Evolutionary conservation across 2,888 invertebrate species (phyloP).

Genomic region (Drosophila prostipennis): DNA sequence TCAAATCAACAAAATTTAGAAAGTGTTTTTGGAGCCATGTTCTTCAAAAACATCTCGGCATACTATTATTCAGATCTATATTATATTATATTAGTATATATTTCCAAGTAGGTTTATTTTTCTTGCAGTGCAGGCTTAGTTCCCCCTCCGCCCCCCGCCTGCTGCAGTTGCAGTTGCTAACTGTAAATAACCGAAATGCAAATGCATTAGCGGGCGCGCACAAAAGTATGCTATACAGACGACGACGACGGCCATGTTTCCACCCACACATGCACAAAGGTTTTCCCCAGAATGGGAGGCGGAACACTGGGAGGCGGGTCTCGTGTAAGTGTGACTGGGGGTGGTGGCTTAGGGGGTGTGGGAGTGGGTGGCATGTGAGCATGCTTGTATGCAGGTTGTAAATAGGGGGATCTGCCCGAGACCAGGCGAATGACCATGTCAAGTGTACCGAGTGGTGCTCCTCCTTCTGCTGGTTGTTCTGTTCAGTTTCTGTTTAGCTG

Average conservation of each 20-base stretch:
- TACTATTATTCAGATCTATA: too few species aligned
- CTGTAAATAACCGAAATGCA: conserved; percentile 68
- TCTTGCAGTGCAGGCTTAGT: conserved; percentile 16
- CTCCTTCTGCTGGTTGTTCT: conserved; percentile 24
- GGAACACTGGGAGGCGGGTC: background rate
- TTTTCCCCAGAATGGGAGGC: background rate
- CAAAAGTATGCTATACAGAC: conserved; percentile 57
- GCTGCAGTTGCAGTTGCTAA: conserved; percentile 31
- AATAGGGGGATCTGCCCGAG: conserved; percentile 43
- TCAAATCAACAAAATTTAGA: too few species aligned
- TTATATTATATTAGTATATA: background rate
- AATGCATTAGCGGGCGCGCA: conserved; percentile 64
- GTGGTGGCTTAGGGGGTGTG: background rate
- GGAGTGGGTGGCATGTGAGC: conserved; percentile 18
- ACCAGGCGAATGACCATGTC: conserved; percentile 68
- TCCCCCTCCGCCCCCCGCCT: background rate
- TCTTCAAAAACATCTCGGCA: too few species aligned
- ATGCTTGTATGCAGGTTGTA: conserved; percentile 56
- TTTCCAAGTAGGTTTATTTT: background rate
- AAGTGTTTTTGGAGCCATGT: too few species aligned
- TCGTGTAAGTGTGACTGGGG: background rate
- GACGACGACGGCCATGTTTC: conserved; percentile 11
- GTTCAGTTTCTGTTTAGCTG: conserved; percentile 28
- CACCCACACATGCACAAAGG: conserved; percentile 1
- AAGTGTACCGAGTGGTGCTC: conserved; percentile 49